phyloP scores from a whole-genome alignment of 2,797 vertebrate species.

The Cygnus olor region DNA sequence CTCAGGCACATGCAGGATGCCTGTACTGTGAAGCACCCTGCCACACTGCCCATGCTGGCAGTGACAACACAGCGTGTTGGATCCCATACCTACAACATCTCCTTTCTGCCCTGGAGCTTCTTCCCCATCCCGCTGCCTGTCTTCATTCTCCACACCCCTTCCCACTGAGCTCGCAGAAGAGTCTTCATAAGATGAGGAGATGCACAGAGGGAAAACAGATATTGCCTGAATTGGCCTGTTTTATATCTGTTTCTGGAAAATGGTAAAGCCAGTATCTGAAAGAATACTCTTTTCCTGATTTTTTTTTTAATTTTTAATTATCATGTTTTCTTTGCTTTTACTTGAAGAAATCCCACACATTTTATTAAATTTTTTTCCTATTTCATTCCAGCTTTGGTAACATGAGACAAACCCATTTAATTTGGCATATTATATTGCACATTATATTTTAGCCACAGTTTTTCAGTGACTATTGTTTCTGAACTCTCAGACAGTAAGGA shows the following conservation, averaged over 20 bases:
- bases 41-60: accelerated
- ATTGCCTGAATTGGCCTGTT: not conserved
- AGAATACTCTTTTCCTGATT: not conserved
- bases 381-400: not conserved
- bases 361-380: not conserved
- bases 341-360: not conserved
- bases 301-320: not conserved
- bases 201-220: not conserved
- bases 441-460: not conserved
- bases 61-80: accelerated
- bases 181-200: accelerated
- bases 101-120: not conserved
- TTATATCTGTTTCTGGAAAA: not conserved
- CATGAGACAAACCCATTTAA: not conserved
- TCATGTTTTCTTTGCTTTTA: not conserved
- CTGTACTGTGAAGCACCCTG: not conserved
- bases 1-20: not conserved
- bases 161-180: not conserved
- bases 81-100: not conserved
- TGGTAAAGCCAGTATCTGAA: not conserved
- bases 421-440: not conserved
- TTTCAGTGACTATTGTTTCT: not conserved
- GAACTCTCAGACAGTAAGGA: not conserved
- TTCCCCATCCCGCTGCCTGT: not conserved
- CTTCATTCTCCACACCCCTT: no score